phyloP scores from a whole-genome alignment of 2,113 vertebrate species.

The Hemicordylus capensis region DNA sequence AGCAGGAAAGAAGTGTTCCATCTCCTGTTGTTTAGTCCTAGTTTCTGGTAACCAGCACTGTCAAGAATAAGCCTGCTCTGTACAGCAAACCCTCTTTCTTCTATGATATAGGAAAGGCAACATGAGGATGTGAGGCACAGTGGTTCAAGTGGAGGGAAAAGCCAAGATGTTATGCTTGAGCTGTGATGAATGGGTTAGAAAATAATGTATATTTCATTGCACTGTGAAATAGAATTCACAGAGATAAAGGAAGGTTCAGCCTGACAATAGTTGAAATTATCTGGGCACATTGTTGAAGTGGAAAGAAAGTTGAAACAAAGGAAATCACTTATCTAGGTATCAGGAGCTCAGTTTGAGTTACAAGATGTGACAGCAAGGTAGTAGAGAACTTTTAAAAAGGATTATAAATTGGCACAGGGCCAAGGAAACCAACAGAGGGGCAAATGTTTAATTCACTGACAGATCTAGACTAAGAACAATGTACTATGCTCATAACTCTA shows the following conservation, averaged over 20 bases:
- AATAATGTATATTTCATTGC: constrained; percentile 25
- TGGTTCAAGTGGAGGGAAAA: constrained; percentile 27
- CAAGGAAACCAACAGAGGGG: constrained; percentile 46
- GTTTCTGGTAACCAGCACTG: not conserved
- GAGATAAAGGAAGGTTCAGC: not conserved
- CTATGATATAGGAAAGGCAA: not conserved
- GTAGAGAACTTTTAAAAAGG: constrained; percentile 48
- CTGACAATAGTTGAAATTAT: not conserved
- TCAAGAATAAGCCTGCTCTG: not conserved
- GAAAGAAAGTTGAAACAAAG: not conserved
- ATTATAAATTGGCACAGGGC: constrained; percentile 43
- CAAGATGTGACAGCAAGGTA: constrained; percentile 46
- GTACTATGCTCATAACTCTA: constrained; percentile 33
- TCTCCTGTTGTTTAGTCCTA: not conserved
- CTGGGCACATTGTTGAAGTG: constrained; percentile 20
- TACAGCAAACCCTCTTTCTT: not conserved
- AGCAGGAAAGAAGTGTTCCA: not conserved
- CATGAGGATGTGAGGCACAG: not conserved
- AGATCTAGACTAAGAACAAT: constrained; percentile 39
- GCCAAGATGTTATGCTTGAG: not conserved
- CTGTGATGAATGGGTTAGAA: constrained; percentile 6
- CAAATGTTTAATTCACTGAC: constrained; percentile 52
- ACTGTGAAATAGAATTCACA: not conserved
- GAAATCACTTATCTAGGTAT: constrained; percentile 44
- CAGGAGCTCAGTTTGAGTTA: constrained; percentile 52